Conservation (phyloP, 2,797 vertebrate species). For the Chromobotia macracanthus region DNA sequence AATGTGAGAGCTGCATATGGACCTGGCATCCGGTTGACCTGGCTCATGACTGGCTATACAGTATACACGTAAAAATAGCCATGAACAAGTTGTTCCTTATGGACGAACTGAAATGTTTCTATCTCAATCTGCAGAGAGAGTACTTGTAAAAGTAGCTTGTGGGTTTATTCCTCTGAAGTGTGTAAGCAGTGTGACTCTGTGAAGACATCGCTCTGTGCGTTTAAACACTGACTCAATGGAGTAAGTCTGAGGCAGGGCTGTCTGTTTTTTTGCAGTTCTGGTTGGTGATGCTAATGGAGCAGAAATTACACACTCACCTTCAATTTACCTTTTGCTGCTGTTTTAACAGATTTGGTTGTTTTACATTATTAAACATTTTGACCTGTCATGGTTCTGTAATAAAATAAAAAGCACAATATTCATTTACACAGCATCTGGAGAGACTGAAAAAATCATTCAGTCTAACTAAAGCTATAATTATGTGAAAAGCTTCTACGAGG, state of each 20-base stretch:
- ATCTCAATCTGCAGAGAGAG: too few species aligned
- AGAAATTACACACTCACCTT: neutral
- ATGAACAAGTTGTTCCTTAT: too few species aligned
- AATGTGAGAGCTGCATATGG: neutral
- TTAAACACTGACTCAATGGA: neutral
- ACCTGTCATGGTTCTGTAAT: too few species aligned
- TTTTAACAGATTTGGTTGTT: conserved; percentile 2
- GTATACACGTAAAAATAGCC: neutral
- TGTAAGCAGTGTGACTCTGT: neutral
- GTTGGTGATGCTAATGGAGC: neutral
- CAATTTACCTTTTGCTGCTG: neutral
- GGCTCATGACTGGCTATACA: neutral
- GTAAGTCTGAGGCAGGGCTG: neutral
- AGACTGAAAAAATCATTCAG: neutral
- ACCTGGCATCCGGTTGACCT: neutral
- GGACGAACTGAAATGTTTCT: too few species aligned
- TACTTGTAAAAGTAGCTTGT: too few species aligned
- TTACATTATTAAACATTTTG: conserved; percentile 18
- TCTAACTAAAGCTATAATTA: neutral
- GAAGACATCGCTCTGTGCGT: neutral
- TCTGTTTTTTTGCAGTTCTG: neutral
- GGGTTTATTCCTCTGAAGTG: too few species aligned
- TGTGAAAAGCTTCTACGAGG: neutral
- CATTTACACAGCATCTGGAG: neutral
- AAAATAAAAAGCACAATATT: conserved; percentile 2